Percentiles rank a stretch among this genome's conserved stretches.
These are phyloP conservation scores for Chymomyza fuscimana DNA, from an alignment of 2,888 invertebrate genomes.

Conservation along the genomic window DNA sequence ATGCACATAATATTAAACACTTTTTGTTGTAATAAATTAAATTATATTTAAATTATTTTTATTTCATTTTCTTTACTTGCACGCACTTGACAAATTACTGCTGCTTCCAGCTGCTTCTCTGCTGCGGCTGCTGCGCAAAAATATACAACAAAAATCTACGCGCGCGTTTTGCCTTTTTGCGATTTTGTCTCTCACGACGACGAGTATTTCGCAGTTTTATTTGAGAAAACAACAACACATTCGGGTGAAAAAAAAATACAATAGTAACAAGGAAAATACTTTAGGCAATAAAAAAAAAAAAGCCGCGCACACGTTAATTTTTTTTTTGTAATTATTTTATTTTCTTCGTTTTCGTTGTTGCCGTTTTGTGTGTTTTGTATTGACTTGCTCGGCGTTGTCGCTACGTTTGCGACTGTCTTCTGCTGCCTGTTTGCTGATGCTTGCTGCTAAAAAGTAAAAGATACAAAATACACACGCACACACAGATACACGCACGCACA, in stretches of 20 bases:
- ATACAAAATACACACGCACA: constrained; percentile 57
- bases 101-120: constrained; percentile 15
- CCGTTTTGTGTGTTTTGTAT: constrained; percentile 7
- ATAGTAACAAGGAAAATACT: constrained; percentile 17
- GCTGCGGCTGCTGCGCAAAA: constrained; percentile 6
- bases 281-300: not conserved
- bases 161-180: constrained; percentile 58
- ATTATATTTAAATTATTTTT: not conserved
- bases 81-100: constrained; percentile 51
- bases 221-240: constrained; percentile 16
- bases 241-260: not conserved
- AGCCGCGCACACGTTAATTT: not conserved
- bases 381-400: constrained; percentile 56
- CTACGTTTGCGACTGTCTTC: constrained; percentile 53
- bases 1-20: constrained; percentile 6
- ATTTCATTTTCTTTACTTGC: constrained; percentile 11
- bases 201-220: constrained; percentile 32
- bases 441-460: constrained; percentile 69
- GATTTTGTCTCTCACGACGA: constrained; percentile 21
- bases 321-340: not conserved
- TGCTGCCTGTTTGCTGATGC: constrained; percentile 37
- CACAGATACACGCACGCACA: constrained; percentile 20
- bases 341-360: not conserved
- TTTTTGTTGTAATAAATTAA: constrained; percentile 19
- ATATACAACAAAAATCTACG: constrained; percentile 34